phyloP scores from a whole-genome alignment of 2,797 vertebrate genomes.

The Acanthopagrus latus region DNA sequence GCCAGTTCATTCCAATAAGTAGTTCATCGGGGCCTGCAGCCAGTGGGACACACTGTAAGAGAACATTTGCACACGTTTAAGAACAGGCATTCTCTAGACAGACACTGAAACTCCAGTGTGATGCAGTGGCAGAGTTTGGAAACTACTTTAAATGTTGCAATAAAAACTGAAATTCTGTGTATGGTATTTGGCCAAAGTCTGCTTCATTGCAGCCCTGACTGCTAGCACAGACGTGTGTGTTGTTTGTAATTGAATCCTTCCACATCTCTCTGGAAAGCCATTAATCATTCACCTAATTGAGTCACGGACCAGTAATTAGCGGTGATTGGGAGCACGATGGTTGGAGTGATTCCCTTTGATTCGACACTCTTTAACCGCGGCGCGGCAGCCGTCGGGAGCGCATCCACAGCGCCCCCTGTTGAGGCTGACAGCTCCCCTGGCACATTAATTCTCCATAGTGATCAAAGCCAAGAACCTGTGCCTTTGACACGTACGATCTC shows the following conservation, averaged over 20 bases:
- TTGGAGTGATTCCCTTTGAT: constrained; percentile 74
- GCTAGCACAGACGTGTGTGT: constrained; percentile 53
- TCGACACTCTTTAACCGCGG: constrained; percentile 45
- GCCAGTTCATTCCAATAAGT: constrained; percentile 73
- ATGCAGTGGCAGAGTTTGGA: constrained; percentile 38
- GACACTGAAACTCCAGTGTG: constrained; percentile 27
- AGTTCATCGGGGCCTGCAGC: constrained; percentile 53
- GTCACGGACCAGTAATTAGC: constrained; percentile 80
- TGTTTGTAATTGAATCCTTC: constrained; percentile 81
- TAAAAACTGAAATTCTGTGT: constrained; percentile 44
- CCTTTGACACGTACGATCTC: constrained; percentile 69
- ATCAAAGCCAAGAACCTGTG: constrained; percentile 72
- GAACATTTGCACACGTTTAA: constrained; percentile 50
- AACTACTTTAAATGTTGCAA: constrained; percentile 57
- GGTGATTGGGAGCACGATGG: constrained; percentile 75
- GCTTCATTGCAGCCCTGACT: constrained; percentile 52
- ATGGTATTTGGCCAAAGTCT: constrained; percentile 40
- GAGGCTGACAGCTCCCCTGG: constrained; percentile 51
- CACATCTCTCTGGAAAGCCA: constrained; percentile 75
- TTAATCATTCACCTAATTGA: constrained; percentile 82
- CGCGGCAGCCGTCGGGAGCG: constrained; percentile 25
- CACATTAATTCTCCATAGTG: constrained; percentile 50
- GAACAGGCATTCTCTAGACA: constrained; percentile 46
- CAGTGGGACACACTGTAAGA: constrained; percentile 54
- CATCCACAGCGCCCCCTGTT: constrained; percentile 72